A percentile compares a stretch with the other conserved stretches of the same genome.
phyloP scores from a whole-genome alignment of 1,140 invertebrate genomes.

The Aphelinus certus region DNA sequence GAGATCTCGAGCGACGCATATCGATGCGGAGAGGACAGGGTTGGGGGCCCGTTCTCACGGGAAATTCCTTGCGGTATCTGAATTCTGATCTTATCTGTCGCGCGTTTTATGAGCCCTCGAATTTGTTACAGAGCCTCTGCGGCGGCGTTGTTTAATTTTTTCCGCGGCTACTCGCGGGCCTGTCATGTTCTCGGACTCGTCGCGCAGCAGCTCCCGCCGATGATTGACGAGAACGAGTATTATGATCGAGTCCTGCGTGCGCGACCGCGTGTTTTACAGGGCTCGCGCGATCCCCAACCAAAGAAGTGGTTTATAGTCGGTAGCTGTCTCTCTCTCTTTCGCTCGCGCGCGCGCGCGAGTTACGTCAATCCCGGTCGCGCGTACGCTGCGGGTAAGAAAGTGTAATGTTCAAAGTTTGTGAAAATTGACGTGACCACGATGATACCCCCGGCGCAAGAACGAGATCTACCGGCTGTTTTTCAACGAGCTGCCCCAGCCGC shows the following conservation, averaged over 20 bases:
- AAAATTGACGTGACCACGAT: conserved; percentile 33
- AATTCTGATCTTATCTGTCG: conserved; percentile 33
- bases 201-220: background rate
- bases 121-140: conserved; percentile 18
- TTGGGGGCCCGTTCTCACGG: conserved; percentile 23
- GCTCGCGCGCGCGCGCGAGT: background rate
- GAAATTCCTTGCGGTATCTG: conserved; percentile 33
- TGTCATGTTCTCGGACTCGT: conserved; percentile 1
- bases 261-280: background rate
- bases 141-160: background rate
- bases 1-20: background rate
- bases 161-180: background rate
- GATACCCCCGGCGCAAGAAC: background rate
- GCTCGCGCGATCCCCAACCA: background rate
- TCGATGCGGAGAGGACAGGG: no score
- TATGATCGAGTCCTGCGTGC: conserved; percentile 22
- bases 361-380: no score
- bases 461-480: conserved; percentile 26
- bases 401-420: conserved; percentile 36
- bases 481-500: no score
- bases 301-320: conserved; percentile 30
- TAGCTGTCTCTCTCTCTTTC: conserved; percentile 5
- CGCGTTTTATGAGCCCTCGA: conserved; percentile 7
- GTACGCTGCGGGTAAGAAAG: conserved; percentile 6
- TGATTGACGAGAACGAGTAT: conserved; percentile 30